Conservation (phyloP, 2,888 invertebrate species). For the Synanthedon andrenaeformis region DNA sequence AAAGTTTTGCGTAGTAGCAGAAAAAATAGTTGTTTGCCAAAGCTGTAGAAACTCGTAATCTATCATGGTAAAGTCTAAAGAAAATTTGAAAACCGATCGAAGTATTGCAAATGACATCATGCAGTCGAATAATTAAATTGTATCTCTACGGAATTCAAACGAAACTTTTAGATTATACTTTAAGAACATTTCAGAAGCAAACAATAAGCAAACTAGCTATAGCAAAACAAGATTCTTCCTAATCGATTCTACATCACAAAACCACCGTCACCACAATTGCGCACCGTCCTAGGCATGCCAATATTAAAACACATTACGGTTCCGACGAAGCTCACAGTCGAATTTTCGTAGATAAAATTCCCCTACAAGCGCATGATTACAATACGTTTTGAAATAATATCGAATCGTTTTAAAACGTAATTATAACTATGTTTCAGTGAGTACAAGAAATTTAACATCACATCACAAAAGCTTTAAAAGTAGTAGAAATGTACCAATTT, state of each 20-base stretch:
- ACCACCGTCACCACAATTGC: constrained; percentile 48
- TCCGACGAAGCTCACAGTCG: constrained; percentile 20
- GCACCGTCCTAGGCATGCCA: constrained; percentile 48
- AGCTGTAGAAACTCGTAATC: background rate
- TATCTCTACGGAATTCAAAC: constrained; percentile 43
- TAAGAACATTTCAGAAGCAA: constrained; percentile 49
- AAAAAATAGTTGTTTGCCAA: background rate
- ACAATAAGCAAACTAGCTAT: constrained; percentile 54
- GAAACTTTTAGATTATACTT: constrained; percentile 40
- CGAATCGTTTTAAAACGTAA: constrained; percentile 15
- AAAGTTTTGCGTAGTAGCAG: background rate
- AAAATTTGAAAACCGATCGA: constrained; percentile 17
- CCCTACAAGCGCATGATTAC: constrained; percentile 31
- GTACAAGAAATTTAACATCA: constrained; percentile 49
- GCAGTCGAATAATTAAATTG: constrained; percentile 29
- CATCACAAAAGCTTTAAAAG: constrained; percentile 63
- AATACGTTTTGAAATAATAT: constrained; percentile 18
- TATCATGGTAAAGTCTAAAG: too few species aligned
- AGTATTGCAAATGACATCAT: constrained; percentile 32
- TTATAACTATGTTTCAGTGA: constrained; percentile 17
- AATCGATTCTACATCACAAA: constrained; percentile 37
- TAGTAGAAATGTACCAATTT: constrained; percentile 55
- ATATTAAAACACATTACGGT: constrained; percentile 25
- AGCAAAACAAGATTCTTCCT: constrained; percentile 39
- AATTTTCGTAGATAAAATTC: background rate